A percentile compares a stretch with the other conserved stretches of the same genome.
Evolutionary conservation across 2,888 invertebrate genomes (phyloP).

Genomic region (Phragmatobia fuliginosa): DNA sequence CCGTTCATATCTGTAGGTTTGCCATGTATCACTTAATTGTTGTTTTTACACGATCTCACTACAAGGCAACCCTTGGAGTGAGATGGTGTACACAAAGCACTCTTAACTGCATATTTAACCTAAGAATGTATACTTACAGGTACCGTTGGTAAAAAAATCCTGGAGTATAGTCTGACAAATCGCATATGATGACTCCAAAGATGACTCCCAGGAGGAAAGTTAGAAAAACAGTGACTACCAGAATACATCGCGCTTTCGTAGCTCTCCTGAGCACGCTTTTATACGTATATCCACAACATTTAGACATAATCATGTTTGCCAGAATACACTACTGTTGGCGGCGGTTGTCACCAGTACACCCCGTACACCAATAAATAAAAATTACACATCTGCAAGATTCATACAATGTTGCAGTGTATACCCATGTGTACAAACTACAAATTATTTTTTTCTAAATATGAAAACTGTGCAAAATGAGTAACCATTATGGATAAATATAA

Average conservation of each 20-base stretch:
- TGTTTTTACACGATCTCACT: no score
- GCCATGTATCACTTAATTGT: no score
- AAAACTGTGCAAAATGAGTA: background rate
- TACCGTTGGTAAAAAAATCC: background rate
- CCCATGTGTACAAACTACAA: background rate
- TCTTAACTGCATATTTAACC: no score
- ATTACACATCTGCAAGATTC: background rate
- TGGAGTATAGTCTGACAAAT: background rate
- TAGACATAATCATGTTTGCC: background rate
- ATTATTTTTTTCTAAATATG: background rate
- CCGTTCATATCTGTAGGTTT: background rate
- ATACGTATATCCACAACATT: background rate
- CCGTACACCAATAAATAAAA: background rate
- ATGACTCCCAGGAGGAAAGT: background rate
- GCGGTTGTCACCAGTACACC: background rate
- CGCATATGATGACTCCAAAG: background rate
- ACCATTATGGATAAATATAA: background rate
- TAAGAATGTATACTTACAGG: background rate
- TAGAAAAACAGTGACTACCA: background rate
- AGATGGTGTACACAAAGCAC: background rate
- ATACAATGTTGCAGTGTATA: background rate
- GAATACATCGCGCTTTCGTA: background rate
- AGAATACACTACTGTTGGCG: background rate
- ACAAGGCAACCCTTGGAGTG: no score
- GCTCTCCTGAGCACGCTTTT: background rate